Evolutionary conservation across 2,888 invertebrate species (phyloP).

Genomic region (Tortrix viridana): DNA sequence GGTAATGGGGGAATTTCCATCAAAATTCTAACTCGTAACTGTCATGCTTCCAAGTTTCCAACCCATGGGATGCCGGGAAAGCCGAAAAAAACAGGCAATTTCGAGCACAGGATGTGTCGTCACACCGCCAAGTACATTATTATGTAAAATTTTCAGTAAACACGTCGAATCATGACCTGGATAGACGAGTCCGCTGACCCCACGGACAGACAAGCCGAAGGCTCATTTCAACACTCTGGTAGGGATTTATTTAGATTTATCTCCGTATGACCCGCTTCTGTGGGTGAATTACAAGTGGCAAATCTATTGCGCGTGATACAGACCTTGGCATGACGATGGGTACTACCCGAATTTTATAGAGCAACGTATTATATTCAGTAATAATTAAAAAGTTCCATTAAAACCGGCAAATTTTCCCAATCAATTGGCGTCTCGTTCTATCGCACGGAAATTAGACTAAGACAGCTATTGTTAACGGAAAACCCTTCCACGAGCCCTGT

Average conservation of each 20-base stretch:
- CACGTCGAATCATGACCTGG: slow-evolving; percentile 1
- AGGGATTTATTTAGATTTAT: slow-evolving; percentile 11
- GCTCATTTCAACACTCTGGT: not conserved
- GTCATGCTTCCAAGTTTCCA: no score
- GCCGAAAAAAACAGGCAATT: not conserved
- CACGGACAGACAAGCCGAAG: not conserved
- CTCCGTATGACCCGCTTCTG: slow-evolving; percentile 5
- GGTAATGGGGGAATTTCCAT: no score
- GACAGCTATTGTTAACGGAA: no score
- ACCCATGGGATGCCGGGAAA: no score
- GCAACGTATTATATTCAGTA: no score
- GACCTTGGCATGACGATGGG: not conserved
- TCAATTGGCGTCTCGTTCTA: no score
- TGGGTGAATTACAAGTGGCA: slow-evolving; percentile 3
- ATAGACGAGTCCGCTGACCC: not conserved
- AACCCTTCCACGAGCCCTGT: no score
- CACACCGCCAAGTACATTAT: not conserved
- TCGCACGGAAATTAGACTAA: no score
- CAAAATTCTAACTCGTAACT: no score
- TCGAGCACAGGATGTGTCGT: not conserved
- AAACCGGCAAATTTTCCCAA: no score
- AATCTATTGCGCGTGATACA: not conserved
- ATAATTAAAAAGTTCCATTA: no score
- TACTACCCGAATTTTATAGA: no score
- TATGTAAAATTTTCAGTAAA: slow-evolving; percentile 12